Evolutionary conservation across 2,797 vertebrate genomes (phyloP).

Genomic region (Heteromormyrus szaboi): DNA sequence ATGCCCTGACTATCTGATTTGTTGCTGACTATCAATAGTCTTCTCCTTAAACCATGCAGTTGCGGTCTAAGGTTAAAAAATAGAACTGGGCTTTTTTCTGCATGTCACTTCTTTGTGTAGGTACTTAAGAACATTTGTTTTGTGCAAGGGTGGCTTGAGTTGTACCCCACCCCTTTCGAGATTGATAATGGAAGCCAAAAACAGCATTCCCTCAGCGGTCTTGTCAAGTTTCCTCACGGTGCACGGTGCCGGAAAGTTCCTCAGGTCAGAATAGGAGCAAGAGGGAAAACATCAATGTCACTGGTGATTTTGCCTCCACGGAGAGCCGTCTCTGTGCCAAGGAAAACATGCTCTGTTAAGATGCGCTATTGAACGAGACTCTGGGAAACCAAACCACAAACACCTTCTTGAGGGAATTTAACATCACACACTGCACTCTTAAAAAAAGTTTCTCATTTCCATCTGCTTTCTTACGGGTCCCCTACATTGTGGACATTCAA

Average conservation of each 20-base stretch:
- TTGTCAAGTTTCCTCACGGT: not conserved
- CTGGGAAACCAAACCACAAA: not conserved
- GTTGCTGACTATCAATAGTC: not conserved
- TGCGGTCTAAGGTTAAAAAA: not conserved
- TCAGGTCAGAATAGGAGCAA: not conserved
- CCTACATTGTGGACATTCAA: not conserved
- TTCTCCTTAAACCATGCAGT: not conserved
- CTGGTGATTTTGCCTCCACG: not conserved
- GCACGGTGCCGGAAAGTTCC: not conserved
- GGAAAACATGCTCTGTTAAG: not conserved
- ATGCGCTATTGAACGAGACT: not conserved
- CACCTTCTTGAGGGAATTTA: not conserved
- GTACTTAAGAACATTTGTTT: not conserved
- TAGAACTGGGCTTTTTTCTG: not conserved
- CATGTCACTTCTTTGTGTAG: not conserved
- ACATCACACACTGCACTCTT: not conserved
- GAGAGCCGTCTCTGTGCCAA: not conserved
- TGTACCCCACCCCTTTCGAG: not conserved
- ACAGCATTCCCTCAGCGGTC: not conserved
- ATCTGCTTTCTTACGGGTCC: not conserved
- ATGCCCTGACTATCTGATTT: not conserved
- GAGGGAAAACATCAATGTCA: not conserved
- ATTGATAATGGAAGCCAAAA: not conserved
- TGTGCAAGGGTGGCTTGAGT: not conserved
- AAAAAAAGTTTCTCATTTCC: not conserved